Evolutionary conservation across 2,888 invertebrate species (phyloP), one percentile per base, ranked within the genome.

Genomic region (Busseola fusca): DNA sequence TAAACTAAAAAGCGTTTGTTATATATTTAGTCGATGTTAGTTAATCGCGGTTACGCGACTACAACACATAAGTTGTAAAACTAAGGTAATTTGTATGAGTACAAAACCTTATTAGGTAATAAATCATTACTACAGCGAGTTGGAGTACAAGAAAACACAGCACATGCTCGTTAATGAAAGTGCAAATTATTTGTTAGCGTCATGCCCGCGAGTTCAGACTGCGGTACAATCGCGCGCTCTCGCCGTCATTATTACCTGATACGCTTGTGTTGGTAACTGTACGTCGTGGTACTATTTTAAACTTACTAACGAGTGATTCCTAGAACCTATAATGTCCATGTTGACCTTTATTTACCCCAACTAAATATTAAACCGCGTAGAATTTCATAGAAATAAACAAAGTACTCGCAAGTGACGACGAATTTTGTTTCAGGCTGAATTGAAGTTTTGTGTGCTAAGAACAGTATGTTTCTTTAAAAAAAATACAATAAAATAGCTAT

Each of bases 121-220:
- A 87, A 87, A 87, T 87, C 86, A 84, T 83, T 80, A 81, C 72
- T 81, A 80, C 58, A 80, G 75, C 76, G 54, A 83, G 84, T 69
- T 78, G 72, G 69, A 76, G 72, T 78, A 81, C 62, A 76, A 86
- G 76, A 80, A 80, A 87, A 85, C 74, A 78, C 78, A 83, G 80
- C 71, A 71, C 82, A 75, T 78, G 83, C 78, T 83, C 80, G 79
- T 85, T 87, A 84, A 85, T 85, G 82, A 76, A 81, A 84, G 82
- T 80, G 78, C 82, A 83, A 84, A 84, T 84, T 83, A 88, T 85
- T 88, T 83, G 84, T 83, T 81, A 78, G 72, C 82, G 81, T 83
- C 82, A 82, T 80, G 80, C 66, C 50, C 67, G 63, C 64, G 70
- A 76, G 72, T 66, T 60, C 58, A 70, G 45, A 37, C 72, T 69